Percentiles rank a stretch among this genome's conserved stretches.
These are phyloP conservation scores for Maniola hyperantus DNA, from an alignment of 2,888 invertebrate genomes.

Conservation along the genomic window DNA sequence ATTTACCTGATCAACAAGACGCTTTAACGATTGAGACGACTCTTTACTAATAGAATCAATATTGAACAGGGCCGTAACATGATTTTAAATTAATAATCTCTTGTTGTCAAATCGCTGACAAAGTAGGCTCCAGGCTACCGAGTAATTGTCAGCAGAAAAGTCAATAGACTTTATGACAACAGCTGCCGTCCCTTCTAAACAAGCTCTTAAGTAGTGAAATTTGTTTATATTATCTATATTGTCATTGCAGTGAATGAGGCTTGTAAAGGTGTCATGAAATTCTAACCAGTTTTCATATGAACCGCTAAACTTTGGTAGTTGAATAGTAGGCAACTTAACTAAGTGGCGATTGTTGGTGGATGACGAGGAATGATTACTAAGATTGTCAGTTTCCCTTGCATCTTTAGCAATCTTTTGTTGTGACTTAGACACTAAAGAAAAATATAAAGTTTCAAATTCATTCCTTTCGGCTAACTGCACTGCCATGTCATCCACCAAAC, in stretches of 20 bases:
- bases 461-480: no score
- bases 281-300: constrained; percentile 40
- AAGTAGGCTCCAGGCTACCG: constrained; percentile 26
- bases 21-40: constrained; percentile 16
- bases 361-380: constrained; percentile 12
- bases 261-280: constrained; percentile 5
- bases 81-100: constrained; percentile 30
- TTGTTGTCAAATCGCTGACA: constrained; percentile 33
- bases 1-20: constrained; percentile 16
- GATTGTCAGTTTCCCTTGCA: constrained; percentile 25
- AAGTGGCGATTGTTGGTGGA: constrained; percentile 13
- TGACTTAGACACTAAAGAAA: no score
- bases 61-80: constrained; percentile 34
- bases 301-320: constrained; percentile 31
- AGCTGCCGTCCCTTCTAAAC: constrained; percentile 23
- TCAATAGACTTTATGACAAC: constrained; percentile 29
- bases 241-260: constrained; percentile 31
- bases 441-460: no score
- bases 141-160: constrained; percentile 27
- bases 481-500: no score
- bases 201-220: constrained; percentile 11
- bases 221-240: neutral
- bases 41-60: constrained; percentile 21
- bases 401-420: no score
- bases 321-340: constrained; percentile 11